Percentiles rank a stretch among this genome's conserved stretches.
phyloP scores from a whole-genome alignment of 2,797 vertebrate species.

The Gallirallus australis region DNA sequence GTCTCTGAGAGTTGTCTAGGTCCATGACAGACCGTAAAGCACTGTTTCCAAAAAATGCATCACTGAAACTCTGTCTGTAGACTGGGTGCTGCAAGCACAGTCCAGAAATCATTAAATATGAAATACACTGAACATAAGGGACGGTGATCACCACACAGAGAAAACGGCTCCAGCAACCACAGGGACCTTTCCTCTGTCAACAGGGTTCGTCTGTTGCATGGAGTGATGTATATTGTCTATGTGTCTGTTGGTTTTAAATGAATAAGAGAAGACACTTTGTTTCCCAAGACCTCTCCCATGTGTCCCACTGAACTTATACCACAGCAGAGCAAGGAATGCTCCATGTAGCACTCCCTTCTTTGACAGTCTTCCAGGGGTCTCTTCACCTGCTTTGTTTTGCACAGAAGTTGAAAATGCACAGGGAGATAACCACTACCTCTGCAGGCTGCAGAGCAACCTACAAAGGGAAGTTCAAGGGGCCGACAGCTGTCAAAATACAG shows the following conservation, averaged over 20 bases:
- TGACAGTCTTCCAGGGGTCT: neutral
- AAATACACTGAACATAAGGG: neutral
- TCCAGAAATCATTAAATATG: neutral
- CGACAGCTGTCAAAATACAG: slow-evolving; percentile 48
- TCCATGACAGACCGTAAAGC: neutral
- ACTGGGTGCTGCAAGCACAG: neutral
- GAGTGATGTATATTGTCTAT: neutral
- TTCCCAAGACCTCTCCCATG: neutral
- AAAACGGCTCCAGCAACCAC: neutral
- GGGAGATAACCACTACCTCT: slow-evolving; percentile 27
- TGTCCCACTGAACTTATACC: neutral
- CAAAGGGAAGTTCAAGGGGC: slow-evolving; percentile 40
- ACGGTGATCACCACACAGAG: neutral
- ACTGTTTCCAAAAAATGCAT: neutral
- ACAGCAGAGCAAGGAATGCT: neutral
- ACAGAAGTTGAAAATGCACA: neutral
- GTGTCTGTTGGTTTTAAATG: neutral
- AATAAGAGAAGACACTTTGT: neutral
- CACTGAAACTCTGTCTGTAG: neutral
- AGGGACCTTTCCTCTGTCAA: neutral
- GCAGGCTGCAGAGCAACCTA: neutral
- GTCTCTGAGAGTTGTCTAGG: neutral
- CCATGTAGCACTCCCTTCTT: neutral
- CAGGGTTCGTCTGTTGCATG: neutral
- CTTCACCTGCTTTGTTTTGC: slow-evolving; percentile 33